Evolutionary conservation across 2,888 invertebrate species (phyloP).

Genomic region (Ctenicera cuprea): DNA sequence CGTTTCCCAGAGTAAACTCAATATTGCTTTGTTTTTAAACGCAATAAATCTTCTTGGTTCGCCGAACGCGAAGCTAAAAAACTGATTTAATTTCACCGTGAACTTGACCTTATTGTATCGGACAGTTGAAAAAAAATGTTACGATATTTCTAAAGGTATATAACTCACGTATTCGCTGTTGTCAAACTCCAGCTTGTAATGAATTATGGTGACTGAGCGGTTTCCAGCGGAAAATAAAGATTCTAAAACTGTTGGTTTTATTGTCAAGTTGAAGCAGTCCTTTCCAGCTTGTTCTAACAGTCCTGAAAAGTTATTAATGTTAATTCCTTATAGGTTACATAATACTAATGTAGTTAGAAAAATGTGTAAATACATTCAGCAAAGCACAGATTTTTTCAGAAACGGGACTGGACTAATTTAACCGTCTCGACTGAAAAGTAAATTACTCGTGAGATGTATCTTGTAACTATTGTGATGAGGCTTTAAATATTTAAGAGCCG

Average conservation of each 20-base stretch:
- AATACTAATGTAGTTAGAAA: too few relatives aligned
- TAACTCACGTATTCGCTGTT: slow-evolving; percentile 85
- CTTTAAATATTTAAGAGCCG: too few relatives aligned
- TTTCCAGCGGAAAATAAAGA: slow-evolving; percentile 74
- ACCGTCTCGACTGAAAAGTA: too few relatives aligned
- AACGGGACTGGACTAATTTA: too few relatives aligned
- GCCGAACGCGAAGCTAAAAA: neutral
- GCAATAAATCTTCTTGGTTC: slow-evolving; percentile 8
- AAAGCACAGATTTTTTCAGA: too few relatives aligned
- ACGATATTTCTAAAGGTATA: neutral
- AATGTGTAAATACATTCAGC: too few relatives aligned
- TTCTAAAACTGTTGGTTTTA: slow-evolving; percentile 84
- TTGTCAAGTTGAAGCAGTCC: slow-evolving; percentile 84
- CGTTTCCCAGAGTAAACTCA: neutral
- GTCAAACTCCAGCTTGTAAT: slow-evolving; percentile 89
- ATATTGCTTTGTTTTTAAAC: slow-evolving; percentile 7
- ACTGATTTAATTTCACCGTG: neutral
- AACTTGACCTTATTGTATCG: slow-evolving; percentile 1
- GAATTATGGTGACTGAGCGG: slow-evolving; percentile 76
- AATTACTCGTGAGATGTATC: too few relatives aligned
- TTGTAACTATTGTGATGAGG: too few relatives aligned
- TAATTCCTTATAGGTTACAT: too few relatives aligned
- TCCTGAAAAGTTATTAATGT: slow-evolving; percentile 73
- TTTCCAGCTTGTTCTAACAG: slow-evolving; percentile 91
- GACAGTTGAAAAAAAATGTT: neutral